Evolutionary conservation across 2,113 vertebrate species (phyloP).

Genomic region (western clawed frog (Xenopus tropicalis)): DNA sequence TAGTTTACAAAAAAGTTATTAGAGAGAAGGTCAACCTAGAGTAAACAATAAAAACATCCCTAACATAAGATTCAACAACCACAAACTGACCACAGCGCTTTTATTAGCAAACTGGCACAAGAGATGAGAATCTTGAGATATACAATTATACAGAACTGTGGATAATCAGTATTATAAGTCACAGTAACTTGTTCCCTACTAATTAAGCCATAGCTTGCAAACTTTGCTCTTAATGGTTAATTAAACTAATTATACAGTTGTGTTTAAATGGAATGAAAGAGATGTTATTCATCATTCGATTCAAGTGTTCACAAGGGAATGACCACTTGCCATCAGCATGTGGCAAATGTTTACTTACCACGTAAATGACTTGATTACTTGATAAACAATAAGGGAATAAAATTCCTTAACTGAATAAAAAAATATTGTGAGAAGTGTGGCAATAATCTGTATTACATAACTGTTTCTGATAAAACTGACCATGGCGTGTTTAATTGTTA

Average conservation of each 20-base stretch:
- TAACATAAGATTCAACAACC: not conserved
- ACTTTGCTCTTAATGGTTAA: not conserved
- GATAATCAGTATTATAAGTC: not conserved
- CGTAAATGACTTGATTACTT: too few relatives aligned
- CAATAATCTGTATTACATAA: too few relatives aligned
- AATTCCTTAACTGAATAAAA: too few relatives aligned
- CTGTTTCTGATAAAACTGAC: too few relatives aligned
- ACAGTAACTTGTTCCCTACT: not conserved
- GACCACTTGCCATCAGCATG: too few relatives aligned
- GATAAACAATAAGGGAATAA: too few relatives aligned
- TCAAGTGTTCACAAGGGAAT: too few relatives aligned
- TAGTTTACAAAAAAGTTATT: too few relatives aligned
- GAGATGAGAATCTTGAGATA: slow-evolving; percentile 6
- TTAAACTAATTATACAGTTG: not conserved
- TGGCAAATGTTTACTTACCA: not conserved
- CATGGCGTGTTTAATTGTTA: too few relatives aligned
- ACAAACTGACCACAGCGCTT: not conserved
- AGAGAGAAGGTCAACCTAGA: too few relatives aligned
- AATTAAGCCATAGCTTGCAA: not conserved
- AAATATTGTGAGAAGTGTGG: too few relatives aligned
- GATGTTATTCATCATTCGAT: not conserved
- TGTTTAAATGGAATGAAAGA: not conserved
- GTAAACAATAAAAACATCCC: slow-evolving; percentile 8
- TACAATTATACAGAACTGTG: slow-evolving; percentile 1
- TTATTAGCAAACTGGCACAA: not conserved